These are phyloP conservation scores for Eubucco bourcierii DNA, from an alignment of 2,113 vertebrate genomes.

Conservation along the genomic window DNA sequence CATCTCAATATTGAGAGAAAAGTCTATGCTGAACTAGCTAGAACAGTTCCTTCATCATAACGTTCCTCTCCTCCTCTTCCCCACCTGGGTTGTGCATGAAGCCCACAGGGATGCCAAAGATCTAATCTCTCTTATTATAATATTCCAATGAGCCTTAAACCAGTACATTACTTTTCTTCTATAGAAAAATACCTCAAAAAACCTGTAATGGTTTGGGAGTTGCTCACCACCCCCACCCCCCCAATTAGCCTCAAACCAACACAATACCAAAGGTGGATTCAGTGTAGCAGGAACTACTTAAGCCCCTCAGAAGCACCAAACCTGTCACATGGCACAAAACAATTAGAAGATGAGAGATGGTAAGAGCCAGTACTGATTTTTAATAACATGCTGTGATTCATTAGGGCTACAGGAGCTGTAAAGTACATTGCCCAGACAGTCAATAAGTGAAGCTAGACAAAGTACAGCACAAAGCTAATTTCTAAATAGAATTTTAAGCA, in stretches of 20 bases:
- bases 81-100: neutral
- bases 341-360: constrained; percentile 2
- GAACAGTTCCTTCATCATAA: neutral
- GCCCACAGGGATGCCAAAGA: neutral
- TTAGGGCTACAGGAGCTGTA: neutral
- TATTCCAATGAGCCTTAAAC: no score
- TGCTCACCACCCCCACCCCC: no score
- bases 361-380: neutral
- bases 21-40: neutral
- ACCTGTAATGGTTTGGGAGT: no score
- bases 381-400: constrained; percentile 38
- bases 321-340: neutral
- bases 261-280: neutral
- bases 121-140: neutral
- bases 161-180: neutral
- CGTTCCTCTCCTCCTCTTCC: neutral
- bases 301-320: neutral
- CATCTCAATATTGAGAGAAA: neutral
- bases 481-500: constrained; percentile 50
- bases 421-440: constrained; percentile 28
- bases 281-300: neutral
- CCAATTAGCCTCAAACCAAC: no score
- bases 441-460: constrained; percentile 35
- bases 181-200: neutral
- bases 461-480: constrained; percentile 36